Conservation (phyloP, 2,797 vertebrate genomes). For the Semotilus atromaculatus region DNA sequence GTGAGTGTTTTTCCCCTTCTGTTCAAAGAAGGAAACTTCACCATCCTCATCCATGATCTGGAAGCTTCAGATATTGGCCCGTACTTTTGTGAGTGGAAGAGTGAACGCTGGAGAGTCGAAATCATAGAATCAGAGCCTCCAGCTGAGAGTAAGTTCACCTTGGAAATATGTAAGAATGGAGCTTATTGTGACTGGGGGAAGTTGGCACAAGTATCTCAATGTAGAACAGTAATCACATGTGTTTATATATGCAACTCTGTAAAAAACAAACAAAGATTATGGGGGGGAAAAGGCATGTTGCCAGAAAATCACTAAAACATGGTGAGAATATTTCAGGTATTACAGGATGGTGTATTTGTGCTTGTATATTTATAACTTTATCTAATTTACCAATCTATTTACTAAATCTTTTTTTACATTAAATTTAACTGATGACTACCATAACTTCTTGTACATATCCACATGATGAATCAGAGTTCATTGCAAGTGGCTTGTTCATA, state of each 20-base stretch:
- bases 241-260: background rate
- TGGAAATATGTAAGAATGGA: background rate
- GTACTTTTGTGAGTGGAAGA: conserved; percentile 54
- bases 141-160: background rate
- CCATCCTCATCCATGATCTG: conserved; percentile 56
- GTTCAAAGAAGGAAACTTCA: conserved; percentile 57
- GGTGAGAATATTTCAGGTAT: background rate
- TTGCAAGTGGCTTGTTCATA: background rate
- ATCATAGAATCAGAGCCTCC: background rate
- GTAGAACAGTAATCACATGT: background rate
- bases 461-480: background rate
- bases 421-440: background rate
- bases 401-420: background rate
- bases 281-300: background rate
- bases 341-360: background rate
- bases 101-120: conserved; percentile 47
- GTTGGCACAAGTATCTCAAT: background rate
- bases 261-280: background rate
- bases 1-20: conserved; percentile 57
- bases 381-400: background rate
- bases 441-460: too few species aligned
- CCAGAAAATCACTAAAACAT: background rate
- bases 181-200: background rate
- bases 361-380: background rate
- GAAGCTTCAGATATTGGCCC: conserved; percentile 49